A percentile compares a stretch with the other conserved stretches of the same genome.
Evolutionary conservation across 2,113 vertebrate genomes (phyloP).

Genomic region (Ia io): DNA sequence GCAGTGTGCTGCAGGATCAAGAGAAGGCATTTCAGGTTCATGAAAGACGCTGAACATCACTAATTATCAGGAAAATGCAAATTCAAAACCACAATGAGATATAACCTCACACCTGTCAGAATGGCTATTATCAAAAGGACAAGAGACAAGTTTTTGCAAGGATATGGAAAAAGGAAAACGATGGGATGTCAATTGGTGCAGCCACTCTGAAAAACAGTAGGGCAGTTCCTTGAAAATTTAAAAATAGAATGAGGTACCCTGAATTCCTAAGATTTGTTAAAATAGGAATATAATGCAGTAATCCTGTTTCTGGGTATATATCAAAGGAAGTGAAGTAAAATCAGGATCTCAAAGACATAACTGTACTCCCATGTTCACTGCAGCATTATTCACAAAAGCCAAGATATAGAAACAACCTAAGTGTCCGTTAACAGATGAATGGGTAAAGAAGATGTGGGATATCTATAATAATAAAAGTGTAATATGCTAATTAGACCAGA

Average conservation of each 20-base stretch:
- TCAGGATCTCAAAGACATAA: background rate
- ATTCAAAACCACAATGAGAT: background rate
- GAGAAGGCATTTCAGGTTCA: background rate
- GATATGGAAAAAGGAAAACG: background rate
- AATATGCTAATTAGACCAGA: too few relatives aligned
- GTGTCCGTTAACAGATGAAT: background rate
- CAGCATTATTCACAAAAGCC: background rate
- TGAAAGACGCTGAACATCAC: background rate
- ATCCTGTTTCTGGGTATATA: background rate
- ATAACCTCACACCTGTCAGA: background rate
- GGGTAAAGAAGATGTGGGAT: background rate
- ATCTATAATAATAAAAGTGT: too few relatives aligned
- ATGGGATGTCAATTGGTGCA: background rate
- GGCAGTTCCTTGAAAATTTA: background rate
- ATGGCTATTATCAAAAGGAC: background rate
- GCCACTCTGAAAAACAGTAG: background rate
- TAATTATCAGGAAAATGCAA: background rate
- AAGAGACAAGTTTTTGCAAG: background rate
- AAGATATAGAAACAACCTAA: background rate
- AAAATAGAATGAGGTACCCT: background rate
- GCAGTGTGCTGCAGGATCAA: background rate
- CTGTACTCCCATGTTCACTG: background rate
- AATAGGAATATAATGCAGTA: background rate
- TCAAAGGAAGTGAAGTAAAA: background rate
- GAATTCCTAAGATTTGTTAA: too few relatives aligned